Evolutionary conservation across 2,888 invertebrate genomes (phyloP).

Genomic region (Taenaris catops): DNA sequence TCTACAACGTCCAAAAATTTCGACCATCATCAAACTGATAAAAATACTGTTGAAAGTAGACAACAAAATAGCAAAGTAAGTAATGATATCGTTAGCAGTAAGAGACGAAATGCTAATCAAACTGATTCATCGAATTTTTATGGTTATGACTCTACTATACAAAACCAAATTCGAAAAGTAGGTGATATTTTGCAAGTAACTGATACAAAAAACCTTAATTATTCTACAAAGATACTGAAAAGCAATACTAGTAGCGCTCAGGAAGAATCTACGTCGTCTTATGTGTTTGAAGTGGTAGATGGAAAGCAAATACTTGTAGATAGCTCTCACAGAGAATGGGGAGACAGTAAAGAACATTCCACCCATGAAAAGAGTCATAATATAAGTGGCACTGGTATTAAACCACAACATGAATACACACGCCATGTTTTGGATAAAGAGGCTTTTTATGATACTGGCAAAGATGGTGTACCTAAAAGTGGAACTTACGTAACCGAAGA

Average conservation of each 20-base stretch:
- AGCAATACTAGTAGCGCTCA: constrained; percentile 79
- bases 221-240: constrained; percentile 73
- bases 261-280: constrained; percentile 82
- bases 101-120: constrained; percentile 45
- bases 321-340: constrained; percentile 80
- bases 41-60: constrained; percentile 25
- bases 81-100: constrained; percentile 38
- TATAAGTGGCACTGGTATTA: constrained; percentile 74
- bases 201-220: constrained; percentile 54
- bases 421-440: constrained; percentile 76
- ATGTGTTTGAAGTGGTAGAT: constrained; percentile 82
- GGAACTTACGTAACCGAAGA: constrained; percentile 59
- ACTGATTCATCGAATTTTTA: constrained; percentile 71
- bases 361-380: constrained; percentile 77
- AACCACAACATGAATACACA: constrained; percentile 78
- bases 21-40: constrained; percentile 12
- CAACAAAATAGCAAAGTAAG: constrained; percentile 35
- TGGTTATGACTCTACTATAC: constrained; percentile 64
- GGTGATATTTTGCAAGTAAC: constrained; percentile 62
- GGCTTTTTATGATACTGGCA: constrained; percentile 78
- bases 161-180: constrained; percentile 64
- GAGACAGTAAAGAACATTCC: constrained; percentile 68
- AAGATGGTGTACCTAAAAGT: constrained; percentile 73
- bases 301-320: constrained; percentile 81
- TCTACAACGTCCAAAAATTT: constrained; percentile 26